A percentile compares a stretch with the other conserved stretches of the same genome.
phyloP scores from a whole-genome alignment of 2,888 invertebrate species.

The Plebejus argus region DNA sequence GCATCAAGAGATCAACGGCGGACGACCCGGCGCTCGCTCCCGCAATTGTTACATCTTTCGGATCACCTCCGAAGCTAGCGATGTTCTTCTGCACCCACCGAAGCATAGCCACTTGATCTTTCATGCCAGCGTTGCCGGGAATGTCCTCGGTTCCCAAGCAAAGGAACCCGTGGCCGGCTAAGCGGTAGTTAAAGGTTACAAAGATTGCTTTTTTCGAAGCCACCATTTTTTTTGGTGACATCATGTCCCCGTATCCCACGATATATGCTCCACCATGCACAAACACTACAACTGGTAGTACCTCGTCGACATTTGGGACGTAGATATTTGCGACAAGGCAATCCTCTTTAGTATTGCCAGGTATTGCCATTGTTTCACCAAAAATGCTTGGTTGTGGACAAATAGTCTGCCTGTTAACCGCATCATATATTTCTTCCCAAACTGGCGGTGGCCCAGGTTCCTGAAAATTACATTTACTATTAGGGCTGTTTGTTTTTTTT shows the following conservation, averaged over 20 bases:
- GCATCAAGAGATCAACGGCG: slow-evolving; percentile 52
- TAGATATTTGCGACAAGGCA: slow-evolving; percentile 46
- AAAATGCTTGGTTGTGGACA: slow-evolving; percentile 47
- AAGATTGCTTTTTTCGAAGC: slow-evolving; percentile 48
- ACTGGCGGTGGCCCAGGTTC: slow-evolving; percentile 51
- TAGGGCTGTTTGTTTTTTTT: no score
- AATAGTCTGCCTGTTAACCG: slow-evolving; percentile 43
- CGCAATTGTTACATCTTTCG: slow-evolving; percentile 55
- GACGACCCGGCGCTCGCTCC: slow-evolving; percentile 57
- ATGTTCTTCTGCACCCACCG: slow-evolving; percentile 50
- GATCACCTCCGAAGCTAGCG: slow-evolving; percentile 56
- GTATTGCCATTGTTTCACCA: background rate
- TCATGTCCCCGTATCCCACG: slow-evolving; percentile 51
- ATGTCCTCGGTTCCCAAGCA: slow-evolving; percentile 55
- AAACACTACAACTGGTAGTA: slow-evolving; percentile 58
- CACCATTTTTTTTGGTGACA: slow-evolving; percentile 44
- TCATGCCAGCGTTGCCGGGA: slow-evolving; percentile 63
- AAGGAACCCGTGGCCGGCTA: slow-evolving; percentile 53
- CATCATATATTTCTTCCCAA: slow-evolving; percentile 49
- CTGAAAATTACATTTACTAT: slow-evolving; percentile 39
- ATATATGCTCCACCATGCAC: slow-evolving; percentile 67
- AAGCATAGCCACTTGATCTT: slow-evolving; percentile 57
- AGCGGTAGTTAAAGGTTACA: slow-evolving; percentile 56
- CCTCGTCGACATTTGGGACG: slow-evolving; percentile 43
- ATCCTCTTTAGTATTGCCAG: slow-evolving; percentile 39